Evolutionary conservation across 2,888 invertebrate species (phyloP), one percentile per base, ranked within the genome.

Genomic region (Cephus rjabovi): DNA sequence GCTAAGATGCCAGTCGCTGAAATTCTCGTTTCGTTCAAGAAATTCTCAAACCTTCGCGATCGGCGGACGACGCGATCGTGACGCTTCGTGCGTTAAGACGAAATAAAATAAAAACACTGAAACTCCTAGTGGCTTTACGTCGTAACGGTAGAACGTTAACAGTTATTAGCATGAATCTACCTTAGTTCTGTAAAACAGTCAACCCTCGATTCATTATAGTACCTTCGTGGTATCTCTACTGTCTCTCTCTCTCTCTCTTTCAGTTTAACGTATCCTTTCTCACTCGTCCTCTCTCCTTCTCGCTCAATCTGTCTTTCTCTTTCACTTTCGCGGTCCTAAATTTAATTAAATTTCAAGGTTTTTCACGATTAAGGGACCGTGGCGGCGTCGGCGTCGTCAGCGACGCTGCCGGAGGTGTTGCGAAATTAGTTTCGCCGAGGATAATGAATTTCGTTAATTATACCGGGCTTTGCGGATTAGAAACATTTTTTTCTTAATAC

Each of bases 311-410:
- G 77, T 84, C 86, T 81, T 81, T 84, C 87, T 87, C 87, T 87
- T 89, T 88, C 88, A 86, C 87, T 88, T 88, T 88, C 87, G 88
- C 88, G 87, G 89, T 90, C 89, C 90, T 89, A 90, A 90, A 91
- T 91, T 91, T 91, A 91, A 91, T 91, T 91, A 91, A 91, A 91
- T 90, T 91, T 91, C 89, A 90, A 89, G 89, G 90, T 91, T 91
- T 91, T 91, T 91, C 90, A 87, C 90, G 91, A 91, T 91, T 90
- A 91, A 90, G 87, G 89, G 89, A 88, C 88, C 87, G 84, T 86
- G 86, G 84, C 84, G 85, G 82, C 40, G 40, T 40, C 15, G 40
- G 40, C 40, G 40, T 40, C 40, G 40, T 15, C 40, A 40, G 40
- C 40, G 40, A 40, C 81, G 84, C 81, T 80, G 79, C 83, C 81